Evolutionary conservation across 1,140 invertebrate genomes (phyloP).

Genomic region (Dendrolimus kikuchii): DNA sequence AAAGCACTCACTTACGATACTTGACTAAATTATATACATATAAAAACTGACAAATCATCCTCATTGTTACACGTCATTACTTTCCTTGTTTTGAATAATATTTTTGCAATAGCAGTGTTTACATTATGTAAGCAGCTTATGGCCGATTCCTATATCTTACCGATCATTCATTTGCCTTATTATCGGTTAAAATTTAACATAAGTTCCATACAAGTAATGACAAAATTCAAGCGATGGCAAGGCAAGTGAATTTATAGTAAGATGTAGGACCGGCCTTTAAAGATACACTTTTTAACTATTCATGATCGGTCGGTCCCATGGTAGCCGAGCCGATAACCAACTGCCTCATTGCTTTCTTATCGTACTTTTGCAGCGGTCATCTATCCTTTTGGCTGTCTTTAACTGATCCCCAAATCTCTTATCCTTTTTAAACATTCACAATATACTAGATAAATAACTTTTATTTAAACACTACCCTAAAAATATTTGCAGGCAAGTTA

Average conservation of each 20-base stretch:
- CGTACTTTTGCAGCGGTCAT: slow-evolving; percentile 34
- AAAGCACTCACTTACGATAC: slow-evolving; percentile 31
- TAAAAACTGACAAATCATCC: slow-evolving; percentile 36
- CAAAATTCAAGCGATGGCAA: too few species aligned
- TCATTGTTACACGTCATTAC: slow-evolving; percentile 9
- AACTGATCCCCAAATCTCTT: slow-evolving; percentile 4
- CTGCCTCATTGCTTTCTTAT: slow-evolving; percentile 40
- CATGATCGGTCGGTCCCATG: slow-evolving; percentile 38
- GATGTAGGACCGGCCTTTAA: slow-evolving; percentile 22
- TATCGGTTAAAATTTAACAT: too few species aligned
- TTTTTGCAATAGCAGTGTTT: too few species aligned
- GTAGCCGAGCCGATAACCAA: slow-evolving; percentile 40
- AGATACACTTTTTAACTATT: slow-evolving; percentile 45
- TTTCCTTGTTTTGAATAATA: too few species aligned
- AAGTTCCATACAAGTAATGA: too few species aligned
- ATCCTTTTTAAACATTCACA: slow-evolving; percentile 1
- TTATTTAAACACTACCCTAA: too few species aligned
- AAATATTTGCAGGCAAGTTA: too few species aligned
- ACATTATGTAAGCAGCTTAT: too few species aligned
- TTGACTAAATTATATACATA: slow-evolving; percentile 47
- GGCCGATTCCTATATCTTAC: not conserved
- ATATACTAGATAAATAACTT: too few species aligned
- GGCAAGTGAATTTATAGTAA: too few species aligned
- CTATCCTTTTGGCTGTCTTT: slow-evolving; percentile 9
- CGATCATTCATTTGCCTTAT: too few species aligned